Evolutionary conservation across 2,113 vertebrate species (phyloP), one percentile per base, ranked within the genome.

Genomic region (Megalops atlanticus): DNA sequence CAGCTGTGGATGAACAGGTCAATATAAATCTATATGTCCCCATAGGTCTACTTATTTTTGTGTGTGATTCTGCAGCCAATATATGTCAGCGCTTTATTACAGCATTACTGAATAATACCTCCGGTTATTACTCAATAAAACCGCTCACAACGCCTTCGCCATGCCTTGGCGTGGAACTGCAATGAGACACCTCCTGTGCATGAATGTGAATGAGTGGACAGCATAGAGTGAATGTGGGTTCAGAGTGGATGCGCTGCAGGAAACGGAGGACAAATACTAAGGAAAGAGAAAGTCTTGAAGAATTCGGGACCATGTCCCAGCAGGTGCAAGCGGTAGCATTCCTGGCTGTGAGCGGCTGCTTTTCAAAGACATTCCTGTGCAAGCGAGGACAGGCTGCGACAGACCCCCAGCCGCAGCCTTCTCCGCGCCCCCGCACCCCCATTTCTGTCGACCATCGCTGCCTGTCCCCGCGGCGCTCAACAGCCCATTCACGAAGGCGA

Each of bases 291-390:
- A 68, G 74, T 70, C 14, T 18, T 70, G 58, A 81, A 82, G 76
- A 72, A 78, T 72, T 36, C 76, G 75, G n/a, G 40, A 33, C 76
- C 70, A 45, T 72, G 75, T 82, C 43, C 18, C 39, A 78, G 81
- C 76, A 82, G 81, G 81, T 82, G 81, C 81, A 82, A 54, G 38
- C 14, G 39, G 64, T 27, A 64, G 69, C 81, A 78, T 82, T 78
- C 81, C 81, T 78, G 64, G 43, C 54, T 58, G 74, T 27, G 64
- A 40, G 75, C 43, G 38, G 64, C 11, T 24, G 18, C 16, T 14
- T 73, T 73, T 82, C 81, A 82, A 82, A 82, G 16, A 47, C 75
- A 82, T 82, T 82, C 81, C 81, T 77, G 64, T 36, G 76, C 81
- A 77, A 49, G 64, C 80, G 74, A 74, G 76, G 64, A 58, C 81